Evolutionary conservation across 2,797 vertebrate genomes (phyloP).

Genomic region (Neostethus bicornis): DNA sequence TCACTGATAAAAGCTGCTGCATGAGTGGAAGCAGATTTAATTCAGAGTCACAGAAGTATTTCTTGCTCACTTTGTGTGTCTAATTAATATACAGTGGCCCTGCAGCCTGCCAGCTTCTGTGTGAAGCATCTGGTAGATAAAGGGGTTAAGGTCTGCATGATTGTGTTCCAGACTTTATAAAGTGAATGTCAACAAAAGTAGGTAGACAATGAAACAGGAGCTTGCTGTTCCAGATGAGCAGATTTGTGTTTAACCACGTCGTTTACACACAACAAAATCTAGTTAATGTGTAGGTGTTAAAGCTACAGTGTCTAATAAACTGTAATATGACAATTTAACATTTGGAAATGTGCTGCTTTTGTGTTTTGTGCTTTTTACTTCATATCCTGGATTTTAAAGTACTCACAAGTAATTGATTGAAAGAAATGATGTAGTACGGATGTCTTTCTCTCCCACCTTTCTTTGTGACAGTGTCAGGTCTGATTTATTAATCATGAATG

Average conservation of each 20-base stretch:
- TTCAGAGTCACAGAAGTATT: slow-evolving; percentile 2
- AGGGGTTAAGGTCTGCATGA: slow-evolving; percentile 45
- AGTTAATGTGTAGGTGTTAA: slow-evolving; percentile 9
- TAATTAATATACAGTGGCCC: slow-evolving; percentile 58
- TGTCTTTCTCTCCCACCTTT: slow-evolving; percentile 14
- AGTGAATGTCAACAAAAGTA: slow-evolving; percentile 44
- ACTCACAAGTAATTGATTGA: slow-evolving; percentile 16
- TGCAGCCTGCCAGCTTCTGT: slow-evolving; percentile 37
- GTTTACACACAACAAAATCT: slow-evolving; percentile 8
- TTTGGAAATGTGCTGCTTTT: not conserved
- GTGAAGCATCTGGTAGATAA: slow-evolving; percentile 48
- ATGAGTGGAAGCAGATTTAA: not conserved
- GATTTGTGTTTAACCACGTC: slow-evolving; percentile 27
- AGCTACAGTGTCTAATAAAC: slow-evolving; percentile 3
- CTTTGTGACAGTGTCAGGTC: slow-evolving; percentile 27
- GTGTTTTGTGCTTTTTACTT: not conserved
- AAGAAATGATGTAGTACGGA: slow-evolving; percentile 14
- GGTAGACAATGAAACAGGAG: slow-evolving; percentile 34
- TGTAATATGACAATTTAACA: not conserved
- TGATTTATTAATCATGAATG: slow-evolving; percentile 25
- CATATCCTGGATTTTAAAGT: not conserved
- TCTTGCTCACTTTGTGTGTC: slow-evolving; percentile 30
- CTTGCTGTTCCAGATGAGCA: slow-evolving; percentile 33
- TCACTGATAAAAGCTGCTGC: slow-evolving; percentile 6
- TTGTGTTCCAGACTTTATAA: slow-evolving; percentile 44